Percentiles rank a stretch among this genome's conserved stretches.
phyloP scores from a whole-genome alignment of 1,140 invertebrate species.

The Sinella curviseta region DNA sequence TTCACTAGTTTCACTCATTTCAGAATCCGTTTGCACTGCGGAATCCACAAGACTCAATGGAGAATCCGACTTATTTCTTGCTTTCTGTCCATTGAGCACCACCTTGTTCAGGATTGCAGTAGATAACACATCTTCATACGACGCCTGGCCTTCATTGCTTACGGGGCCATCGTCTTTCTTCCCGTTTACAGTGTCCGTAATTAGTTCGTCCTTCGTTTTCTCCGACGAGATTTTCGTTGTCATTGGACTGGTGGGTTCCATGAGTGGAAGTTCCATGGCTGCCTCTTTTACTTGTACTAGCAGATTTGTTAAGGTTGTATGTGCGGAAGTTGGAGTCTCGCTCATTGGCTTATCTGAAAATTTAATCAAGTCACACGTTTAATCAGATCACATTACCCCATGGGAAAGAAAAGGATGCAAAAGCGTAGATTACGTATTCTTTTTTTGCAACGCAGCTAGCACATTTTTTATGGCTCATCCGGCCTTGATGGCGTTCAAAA shows the following conservation, averaged over 20 bases:
- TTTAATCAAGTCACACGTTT: background rate
- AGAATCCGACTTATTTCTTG: slow-evolving; percentile 9
- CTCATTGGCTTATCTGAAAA: slow-evolving; percentile 15
- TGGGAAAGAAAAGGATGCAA: background rate
- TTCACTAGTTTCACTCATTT: slow-evolving; percentile 29
- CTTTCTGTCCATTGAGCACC: slow-evolving; percentile 27
- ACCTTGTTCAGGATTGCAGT: slow-evolving; percentile 43
- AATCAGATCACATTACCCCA: background rate
- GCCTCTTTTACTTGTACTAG: slow-evolving; percentile 23
- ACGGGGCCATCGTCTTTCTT: background rate
- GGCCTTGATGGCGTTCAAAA: background rate
- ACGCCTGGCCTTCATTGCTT: background rate
- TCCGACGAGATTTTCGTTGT: background rate
- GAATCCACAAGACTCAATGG: slow-evolving; percentile 42
- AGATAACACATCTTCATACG: slow-evolving; percentile 42
- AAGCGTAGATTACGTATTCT: too few relatives aligned
- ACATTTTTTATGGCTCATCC: slow-evolving; percentile 13
- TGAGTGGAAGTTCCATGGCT: slow-evolving; percentile 26
- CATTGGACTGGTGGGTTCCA: background rate
- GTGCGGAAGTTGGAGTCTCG: slow-evolving; percentile 18
- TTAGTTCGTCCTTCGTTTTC: background rate
- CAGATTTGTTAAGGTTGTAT: slow-evolving; percentile 30
- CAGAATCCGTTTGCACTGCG: slow-evolving; percentile 42
- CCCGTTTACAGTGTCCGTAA: background rate
- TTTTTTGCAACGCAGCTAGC: background rate